Evolutionary conservation across 2,113 vertebrate species (phyloP), one percentile per base, ranked within the genome.

Genomic region (Mus spicilegus): DNA sequence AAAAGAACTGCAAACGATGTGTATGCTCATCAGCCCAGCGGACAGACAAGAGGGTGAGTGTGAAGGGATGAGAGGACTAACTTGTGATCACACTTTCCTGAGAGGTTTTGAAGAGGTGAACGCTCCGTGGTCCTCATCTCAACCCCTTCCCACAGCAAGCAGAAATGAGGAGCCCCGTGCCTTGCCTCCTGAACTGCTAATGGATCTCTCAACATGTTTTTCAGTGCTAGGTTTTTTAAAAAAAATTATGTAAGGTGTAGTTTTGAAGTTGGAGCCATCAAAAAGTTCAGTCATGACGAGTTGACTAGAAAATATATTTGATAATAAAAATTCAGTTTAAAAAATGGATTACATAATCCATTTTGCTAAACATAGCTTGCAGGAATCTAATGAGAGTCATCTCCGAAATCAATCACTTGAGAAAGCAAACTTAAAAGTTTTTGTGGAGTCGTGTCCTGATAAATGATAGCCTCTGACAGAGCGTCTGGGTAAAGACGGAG

Each of bases 301-400:
- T 97, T 97, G 97, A 93, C 95, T 97, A 95, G 67, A 84, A 98
- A 98, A 98, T 98, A 97, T 58, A 33, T 98, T 98, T 98, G 96
- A 97, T 97, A 87, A 98, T 98, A 97, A 98, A 98, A 98, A 93
- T 97, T 98, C 92, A 77, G 92, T 97, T 98, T 56, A 82, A 93
- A 98, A 98, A 98, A 95, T 97, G 97, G 75, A 98, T 98, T 98
- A 98, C 96, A 96, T 98, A 98, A 98, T 95, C 97, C 97, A 5
- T 49, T 97, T 95, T 92, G 95, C 98, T 98, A 98, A 98, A 98
- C 95, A 97, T 36, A 94, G 98, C 75, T 93, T 92, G 98, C 95
- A 97, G 92, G 98, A 98, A 98, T 51, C 97, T 98, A 96, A 95
- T 97, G 97, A 96, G 97, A 97, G 97, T 96, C 95, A 96, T 97